Evolutionary conservation across 2,113 vertebrate genomes (phyloP).

Genomic region (Nerophis ophidion): DNA sequence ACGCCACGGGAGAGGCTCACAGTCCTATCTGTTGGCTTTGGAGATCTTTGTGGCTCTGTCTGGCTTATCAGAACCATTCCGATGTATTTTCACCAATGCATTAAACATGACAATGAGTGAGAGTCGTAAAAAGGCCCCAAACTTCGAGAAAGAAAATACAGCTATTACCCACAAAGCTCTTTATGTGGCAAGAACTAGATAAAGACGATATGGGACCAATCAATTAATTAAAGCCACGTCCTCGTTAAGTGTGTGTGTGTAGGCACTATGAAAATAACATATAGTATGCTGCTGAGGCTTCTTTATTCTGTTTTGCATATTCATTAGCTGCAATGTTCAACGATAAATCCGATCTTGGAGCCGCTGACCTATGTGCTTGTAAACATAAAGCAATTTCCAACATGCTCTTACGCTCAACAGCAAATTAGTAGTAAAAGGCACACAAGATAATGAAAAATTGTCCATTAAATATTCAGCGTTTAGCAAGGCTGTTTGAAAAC

Average conservation of each 20-base stretch:
- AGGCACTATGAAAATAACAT: conserved; percentile 52
- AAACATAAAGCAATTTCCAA: conserved; percentile 64
- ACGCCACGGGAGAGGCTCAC: conserved; percentile 38
- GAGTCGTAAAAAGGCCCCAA: conserved; percentile 17
- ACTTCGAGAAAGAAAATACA: not conserved
- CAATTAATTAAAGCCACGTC: conserved; percentile 47
- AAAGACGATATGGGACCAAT: conserved; percentile 11
- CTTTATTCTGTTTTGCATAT: conserved; percentile 50
- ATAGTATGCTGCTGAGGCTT: conserved; percentile 36
- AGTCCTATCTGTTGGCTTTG: conserved; percentile 39
- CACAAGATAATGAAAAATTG: conserved; percentile 49
- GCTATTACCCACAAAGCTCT: conserved; percentile 3
- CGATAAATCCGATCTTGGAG: conserved; percentile 51
- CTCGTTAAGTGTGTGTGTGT: conserved; percentile 59
- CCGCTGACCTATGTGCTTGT: conserved; percentile 62
- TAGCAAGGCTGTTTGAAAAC: conserved; percentile 30
- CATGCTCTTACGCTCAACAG: conserved; percentile 54
- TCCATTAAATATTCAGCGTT: conserved; percentile 48
- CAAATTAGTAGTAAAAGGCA: conserved; percentile 68
- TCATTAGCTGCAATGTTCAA: conserved; percentile 59
- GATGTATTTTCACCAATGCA: conserved; percentile 52
- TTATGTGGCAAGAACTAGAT: not conserved
- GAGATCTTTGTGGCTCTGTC: conserved; percentile 37
- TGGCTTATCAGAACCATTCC: conserved; percentile 45
- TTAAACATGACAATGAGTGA: conserved; percentile 25